phyloP scores from a whole-genome alignment of 2,113 vertebrate genomes.

The Cariama cristata region DNA sequence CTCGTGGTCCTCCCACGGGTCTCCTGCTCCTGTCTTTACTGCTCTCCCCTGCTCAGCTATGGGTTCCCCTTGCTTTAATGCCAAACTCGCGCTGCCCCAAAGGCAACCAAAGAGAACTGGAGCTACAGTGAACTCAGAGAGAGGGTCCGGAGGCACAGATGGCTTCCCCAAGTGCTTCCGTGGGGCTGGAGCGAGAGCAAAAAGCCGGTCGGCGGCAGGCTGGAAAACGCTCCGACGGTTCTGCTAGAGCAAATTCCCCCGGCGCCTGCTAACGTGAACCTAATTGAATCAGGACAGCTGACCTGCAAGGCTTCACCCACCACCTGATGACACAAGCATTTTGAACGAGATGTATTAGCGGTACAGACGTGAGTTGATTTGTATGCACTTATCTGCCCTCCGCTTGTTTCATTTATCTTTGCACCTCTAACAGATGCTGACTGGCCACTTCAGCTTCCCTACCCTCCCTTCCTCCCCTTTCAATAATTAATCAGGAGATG shows the following conservation, averaged over 20 bases:
- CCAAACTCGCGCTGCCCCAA: neutral
- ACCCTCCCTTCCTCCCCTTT: neutral
- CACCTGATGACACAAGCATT: neutral
- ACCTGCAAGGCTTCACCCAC: neutral
- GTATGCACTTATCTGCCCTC: constrained; percentile 21
- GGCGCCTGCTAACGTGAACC: accelerated
- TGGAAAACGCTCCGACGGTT: neutral
- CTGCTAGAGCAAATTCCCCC: neutral
- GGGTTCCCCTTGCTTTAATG: neutral
- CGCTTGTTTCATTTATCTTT: neutral
- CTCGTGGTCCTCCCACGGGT: neutral
- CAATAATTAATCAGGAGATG: constrained; percentile 23
- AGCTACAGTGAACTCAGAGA: neutral
- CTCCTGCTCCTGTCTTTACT: neutral
- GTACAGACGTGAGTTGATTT: neutral
- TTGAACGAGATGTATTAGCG: neutral
- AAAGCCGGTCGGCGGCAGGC: accelerated
- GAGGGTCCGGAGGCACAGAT: accelerated
- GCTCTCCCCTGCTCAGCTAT: neutral
- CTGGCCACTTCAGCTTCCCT: neutral
- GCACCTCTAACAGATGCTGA: constrained; percentile 42
- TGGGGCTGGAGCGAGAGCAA: accelerated
- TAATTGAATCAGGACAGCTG: neutral
- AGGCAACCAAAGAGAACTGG: neutral
- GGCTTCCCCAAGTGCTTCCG: accelerated